These are phyloP conservation scores for Lagorchestes hirsutus DNA, from an alignment of 2,797 vertebrate genomes.

Conservation along the genomic window DNA sequence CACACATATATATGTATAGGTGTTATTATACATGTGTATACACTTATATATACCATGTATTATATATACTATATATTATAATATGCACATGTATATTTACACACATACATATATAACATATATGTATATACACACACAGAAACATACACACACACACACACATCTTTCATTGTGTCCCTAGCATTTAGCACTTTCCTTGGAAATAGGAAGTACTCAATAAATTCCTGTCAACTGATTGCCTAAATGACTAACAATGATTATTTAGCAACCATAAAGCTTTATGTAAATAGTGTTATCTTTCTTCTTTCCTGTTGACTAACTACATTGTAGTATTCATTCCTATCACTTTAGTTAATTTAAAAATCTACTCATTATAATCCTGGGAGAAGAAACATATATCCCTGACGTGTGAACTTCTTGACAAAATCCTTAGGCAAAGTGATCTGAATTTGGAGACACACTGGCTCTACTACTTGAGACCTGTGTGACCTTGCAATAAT, in stretches of 20 bases:
- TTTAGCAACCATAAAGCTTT: background rate
- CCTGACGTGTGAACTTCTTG: background rate
- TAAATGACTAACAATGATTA: background rate
- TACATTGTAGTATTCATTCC: background rate
- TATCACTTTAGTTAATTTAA: background rate
- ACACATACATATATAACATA: background rate
- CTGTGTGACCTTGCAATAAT: background rate
- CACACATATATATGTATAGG: no score
- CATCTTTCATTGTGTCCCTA: background rate
- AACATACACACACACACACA: background rate
- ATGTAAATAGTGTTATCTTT: background rate
- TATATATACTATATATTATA: no score
- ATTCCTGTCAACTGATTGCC: background rate
- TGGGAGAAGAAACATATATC: background rate
- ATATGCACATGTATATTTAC: background rate
- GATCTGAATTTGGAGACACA: background rate
- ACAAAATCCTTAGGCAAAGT: background rate
- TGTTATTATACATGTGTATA: no score
- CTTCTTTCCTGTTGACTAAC: background rate
- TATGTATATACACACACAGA: no score
- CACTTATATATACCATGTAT: no score
- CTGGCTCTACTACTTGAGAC: background rate
- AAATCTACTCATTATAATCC: background rate
- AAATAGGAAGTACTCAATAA: background rate
- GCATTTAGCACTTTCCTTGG: background rate